Evolutionary conservation across 1,140 invertebrate genomes (phyloP), one percentile per base, ranked within the genome.

Genomic region (Drosophila biarmipes): DNA sequence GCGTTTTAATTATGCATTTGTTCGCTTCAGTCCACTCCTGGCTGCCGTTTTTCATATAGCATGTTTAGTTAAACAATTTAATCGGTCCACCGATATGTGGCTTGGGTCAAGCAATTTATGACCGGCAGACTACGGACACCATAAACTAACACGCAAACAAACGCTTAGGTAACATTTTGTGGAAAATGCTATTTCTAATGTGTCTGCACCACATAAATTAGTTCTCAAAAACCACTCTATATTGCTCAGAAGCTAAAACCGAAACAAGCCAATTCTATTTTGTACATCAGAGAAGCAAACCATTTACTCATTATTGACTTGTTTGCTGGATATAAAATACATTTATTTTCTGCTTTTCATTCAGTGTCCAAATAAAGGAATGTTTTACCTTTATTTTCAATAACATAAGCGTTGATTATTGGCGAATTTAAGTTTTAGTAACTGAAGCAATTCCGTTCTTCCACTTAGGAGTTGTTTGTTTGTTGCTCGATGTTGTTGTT

Each of bases 21-120:
- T 42, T 66, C 52, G 58, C 43, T 46, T 21, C 42, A 31, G 31
- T 31, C 19, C 56, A 37, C 40, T 72, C 17, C 27, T 27, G 42
- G n/a, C 40, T 55, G 68, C 34, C 55, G 48, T 58, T 56, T 72
- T 57, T 58, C 61, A 76, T 61, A 76, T 80, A 80, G 67, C 81
- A 80, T 80, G 78, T 80, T 69, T 86, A 55, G 81, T 66, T 61
- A 69, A 80, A 77, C 55, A 73, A 77, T 80, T 85, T 86, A 80
- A 85, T 80, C 59, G 67, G 57, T 29, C 66, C 27, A 53, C 31
- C 58, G 61, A 66, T 67, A 63, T 63, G 45, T 61, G 31, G 49
- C 24, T 14, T n/a, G 17, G 38, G 46, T 64, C 21, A 51, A 45
- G 64, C 67, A 73, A 81, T 82, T 81, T 82, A 81, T 57, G 62